These are phyloP conservation scores for Megalopta genalis DNA, from an alignment of 1,140 invertebrate genomes.

Conservation along the genomic window DNA sequence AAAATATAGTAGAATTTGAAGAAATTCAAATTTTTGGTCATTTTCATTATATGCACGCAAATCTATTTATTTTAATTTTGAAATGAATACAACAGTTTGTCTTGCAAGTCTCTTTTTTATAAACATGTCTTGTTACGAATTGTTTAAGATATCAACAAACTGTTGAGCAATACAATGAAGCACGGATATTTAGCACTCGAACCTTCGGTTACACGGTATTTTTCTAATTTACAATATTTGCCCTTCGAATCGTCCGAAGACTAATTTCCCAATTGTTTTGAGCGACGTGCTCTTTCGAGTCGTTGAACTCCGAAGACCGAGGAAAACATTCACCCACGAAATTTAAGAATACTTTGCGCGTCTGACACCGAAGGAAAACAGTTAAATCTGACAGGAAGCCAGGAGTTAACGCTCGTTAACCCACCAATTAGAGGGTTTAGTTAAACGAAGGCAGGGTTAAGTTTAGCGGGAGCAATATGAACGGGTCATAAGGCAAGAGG, in stretches of 20 bases:
- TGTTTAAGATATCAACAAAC: not conserved
- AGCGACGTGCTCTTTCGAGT: not conserved
- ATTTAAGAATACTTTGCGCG: constrained; percentile 38
- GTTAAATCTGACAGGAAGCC: constrained; percentile 74
- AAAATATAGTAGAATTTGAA: no score
- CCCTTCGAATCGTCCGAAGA: not conserved
- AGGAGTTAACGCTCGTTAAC: constrained; percentile 75
- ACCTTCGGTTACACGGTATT: not conserved
- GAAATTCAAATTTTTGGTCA: no score
- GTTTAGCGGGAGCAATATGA: constrained; percentile 62
- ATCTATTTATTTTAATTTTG: no score
- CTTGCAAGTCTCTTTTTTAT: no score
- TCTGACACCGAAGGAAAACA: constrained; percentile 61
- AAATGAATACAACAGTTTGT: no score
- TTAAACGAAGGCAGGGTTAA: constrained; percentile 67
- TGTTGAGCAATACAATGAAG: not conserved
- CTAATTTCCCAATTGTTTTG: not conserved
- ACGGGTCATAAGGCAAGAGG: constrained; percentile 74
- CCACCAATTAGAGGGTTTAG: constrained; percentile 73
- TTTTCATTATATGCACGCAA: no score
- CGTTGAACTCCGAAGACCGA: not conserved
- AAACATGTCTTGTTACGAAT: not conserved
- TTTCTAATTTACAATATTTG: not conserved
- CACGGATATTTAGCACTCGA: no score
- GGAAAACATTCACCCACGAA: not conserved